Evolutionary conservation across 2,888 invertebrate species (phyloP), one percentile per base, ranked within the genome.

Genomic region (Trilocha varians): DNA sequence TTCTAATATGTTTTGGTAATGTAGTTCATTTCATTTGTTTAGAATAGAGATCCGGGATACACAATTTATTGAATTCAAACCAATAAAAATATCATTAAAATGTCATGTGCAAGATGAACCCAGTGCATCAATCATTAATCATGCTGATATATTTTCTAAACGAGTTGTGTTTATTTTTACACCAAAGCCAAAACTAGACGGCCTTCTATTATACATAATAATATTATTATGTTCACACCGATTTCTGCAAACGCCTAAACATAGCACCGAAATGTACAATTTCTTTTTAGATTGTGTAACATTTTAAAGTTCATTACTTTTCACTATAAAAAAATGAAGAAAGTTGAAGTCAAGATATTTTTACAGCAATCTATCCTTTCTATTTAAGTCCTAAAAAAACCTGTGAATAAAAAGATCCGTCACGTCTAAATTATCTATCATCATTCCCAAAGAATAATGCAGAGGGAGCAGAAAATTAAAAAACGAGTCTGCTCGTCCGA

Each of bases 401-500:
- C 18, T 5, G 18, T 8, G 4, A 18, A 18, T 18, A 18, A 5
- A 18, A 18, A 18, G 18, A 25, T 25, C 2, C 11, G 25, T 25
- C 25, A 25, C 25, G 25, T 25, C 3, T 11, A 25, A 25, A 25
- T 25, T 3, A 18, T 18, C 18, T 18, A 18, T 18, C 18, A 25
- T 25, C n/a, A 25, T 5, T 25, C 5, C 2, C 25, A 25, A 25
- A 25, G 25, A 25, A 25, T 25, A 25, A 25, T 25, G 6, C 25
- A 25, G 5, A 25, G 25, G 11, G 25, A 36, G 15, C 9, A 8
- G 15, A n/a, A 36, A 39, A 54, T 48, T 43, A 41, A 41, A 47
- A 49, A 49, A 39, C 32, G 38, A 34, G 34, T 38, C 32, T 13
- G 33, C 36, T 9, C 16, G 14, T 35, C 34, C 34, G 15, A 40